Evolutionary conservation across 2,888 invertebrate genomes (phyloP), one percentile per base, ranked within the genome.

Genomic region (Hemicrepidius hirtus): DNA sequence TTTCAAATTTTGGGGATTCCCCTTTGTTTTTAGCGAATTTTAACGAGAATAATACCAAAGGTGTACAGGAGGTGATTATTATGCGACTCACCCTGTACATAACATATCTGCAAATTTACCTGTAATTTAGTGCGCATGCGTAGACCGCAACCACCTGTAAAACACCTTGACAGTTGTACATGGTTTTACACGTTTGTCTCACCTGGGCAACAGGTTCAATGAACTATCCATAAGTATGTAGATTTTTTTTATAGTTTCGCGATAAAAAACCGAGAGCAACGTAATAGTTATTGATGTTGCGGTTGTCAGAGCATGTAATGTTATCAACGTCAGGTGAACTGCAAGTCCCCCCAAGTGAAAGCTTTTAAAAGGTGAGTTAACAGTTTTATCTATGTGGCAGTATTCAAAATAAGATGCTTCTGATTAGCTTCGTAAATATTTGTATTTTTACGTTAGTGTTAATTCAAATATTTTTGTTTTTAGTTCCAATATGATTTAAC

Each of bases 201-300:
- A 72, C 73, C 76, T 76, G 68, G 37, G 53, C 37, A 16, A 65
- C 49, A 76, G 74, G 78, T 78, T 78, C 78, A 78, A 73, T 76
- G 78, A 78, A 78, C 78, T 68, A 75, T 50, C 71, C 49, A 35
- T 67, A 77, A 76, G 71, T 76, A 76, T 77, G 75, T 77, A 64
- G 65, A 75, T 75, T 76, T 77, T 75, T 71, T 65, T 24, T 50
- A 69, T 67, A 74, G 73, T 71, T 74, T 74, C 55, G 62, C 63
- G 64, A 69, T 69, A 50, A 71, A 68, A 71, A 75, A 77, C 65
- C 13, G 63, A 60, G 62, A 75, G 60, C 70, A 70, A 68, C 72
- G 74, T 66, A 72, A 75, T 77, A 75, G 68, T 74, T 74, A 75
- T 77, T 73, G 74, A 77, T 75, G 73, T 74, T 73, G 71, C 65